Conservation (phyloP, 1,140 invertebrate species). For the Brachionus rotundiformis region DNA sequence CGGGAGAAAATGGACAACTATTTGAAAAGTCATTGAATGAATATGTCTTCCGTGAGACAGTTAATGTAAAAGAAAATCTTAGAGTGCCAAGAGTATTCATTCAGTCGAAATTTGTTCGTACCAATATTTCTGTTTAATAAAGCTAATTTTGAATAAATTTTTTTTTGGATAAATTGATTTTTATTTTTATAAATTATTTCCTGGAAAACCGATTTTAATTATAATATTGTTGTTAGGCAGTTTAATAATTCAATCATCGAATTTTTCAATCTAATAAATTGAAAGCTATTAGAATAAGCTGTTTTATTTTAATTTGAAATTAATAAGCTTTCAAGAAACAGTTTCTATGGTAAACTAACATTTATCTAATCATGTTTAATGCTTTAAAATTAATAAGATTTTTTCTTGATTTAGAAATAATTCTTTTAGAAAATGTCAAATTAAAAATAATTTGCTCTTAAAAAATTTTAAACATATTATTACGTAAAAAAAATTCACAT, state of each 20-base stretch:
- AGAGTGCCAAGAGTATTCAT: constrained; percentile 49
- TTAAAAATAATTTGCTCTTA: no score
- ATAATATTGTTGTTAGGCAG: not conserved
- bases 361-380: no score
- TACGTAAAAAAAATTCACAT: no score
- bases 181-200: not conserved
- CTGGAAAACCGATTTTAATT: not conserved
- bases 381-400: no score
- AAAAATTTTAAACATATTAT: no score
- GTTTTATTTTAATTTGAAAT: no score
- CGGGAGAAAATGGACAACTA: not conserved
- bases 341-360: no score
- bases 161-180: not conserved
- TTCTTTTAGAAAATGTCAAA: no score
- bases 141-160: not conserved
- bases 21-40: constrained; percentile 21
- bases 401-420: no score
- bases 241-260: not conserved
- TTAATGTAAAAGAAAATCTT: constrained; percentile 51
- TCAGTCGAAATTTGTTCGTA: constrained; percentile 49
- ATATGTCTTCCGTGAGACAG: constrained; percentile 50
- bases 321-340: no score
- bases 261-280: no score
- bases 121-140: not conserved
- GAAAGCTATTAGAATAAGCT: no score